Conservation (phyloP, 2,888 invertebrate species). For the Cerastoderma edule region DNA sequence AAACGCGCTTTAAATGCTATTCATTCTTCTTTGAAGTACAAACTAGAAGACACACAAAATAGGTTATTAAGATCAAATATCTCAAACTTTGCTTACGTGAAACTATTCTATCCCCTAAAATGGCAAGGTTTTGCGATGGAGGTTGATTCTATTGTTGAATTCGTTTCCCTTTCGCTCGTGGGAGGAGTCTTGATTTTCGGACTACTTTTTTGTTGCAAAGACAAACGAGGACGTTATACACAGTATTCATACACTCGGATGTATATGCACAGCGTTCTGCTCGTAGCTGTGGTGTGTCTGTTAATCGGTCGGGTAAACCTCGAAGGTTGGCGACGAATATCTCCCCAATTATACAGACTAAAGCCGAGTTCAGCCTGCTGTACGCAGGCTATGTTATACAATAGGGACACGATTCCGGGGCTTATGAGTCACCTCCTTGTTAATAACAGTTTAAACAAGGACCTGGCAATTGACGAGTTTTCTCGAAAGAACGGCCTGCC, state of each 20-base stretch:
- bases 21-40: slow-evolving; percentile 4
- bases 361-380: slow-evolving; percentile 9
- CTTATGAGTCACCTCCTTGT: slow-evolving; percentile 17
- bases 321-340: slow-evolving; percentile 2
- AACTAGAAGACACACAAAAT: neutral
- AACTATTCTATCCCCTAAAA: slow-evolving; percentile 22
- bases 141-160: slow-evolving; percentile 8
- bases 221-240: neutral
- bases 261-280: neutral
- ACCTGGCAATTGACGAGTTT: slow-evolving; percentile 16
- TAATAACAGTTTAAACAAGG: slow-evolving; percentile 22
- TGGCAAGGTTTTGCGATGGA: slow-evolving; percentile 31
- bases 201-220: neutral
- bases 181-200: neutral
- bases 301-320: slow-evolving; percentile 2
- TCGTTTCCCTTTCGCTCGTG: neutral
- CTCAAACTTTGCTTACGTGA: slow-evolving; percentile 11
- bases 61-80: neutral
- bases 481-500: neutral
- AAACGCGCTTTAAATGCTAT: neutral
- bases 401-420: neutral
- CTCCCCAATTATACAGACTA: slow-evolving; percentile 12
- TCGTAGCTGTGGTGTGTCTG: neutral
- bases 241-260: neutral
- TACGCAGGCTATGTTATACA: slow-evolving; percentile 23